Conservation (phyloP, 2,113 vertebrate species). For the Puffinus mauretanicus region DNA sequence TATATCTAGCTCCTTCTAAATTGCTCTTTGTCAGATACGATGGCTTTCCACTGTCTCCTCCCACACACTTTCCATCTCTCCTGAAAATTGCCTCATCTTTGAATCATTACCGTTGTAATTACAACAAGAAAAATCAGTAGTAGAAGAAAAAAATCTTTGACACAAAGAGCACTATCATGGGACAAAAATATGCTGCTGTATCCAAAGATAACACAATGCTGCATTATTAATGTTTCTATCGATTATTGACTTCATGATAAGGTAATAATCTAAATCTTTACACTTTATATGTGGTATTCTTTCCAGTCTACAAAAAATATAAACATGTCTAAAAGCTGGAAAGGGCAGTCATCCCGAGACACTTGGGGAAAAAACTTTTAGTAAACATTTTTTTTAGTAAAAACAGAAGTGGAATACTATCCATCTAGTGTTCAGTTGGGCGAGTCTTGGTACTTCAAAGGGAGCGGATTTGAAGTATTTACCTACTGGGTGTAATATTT, state of each 20-base stretch:
- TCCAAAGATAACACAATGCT: slow-evolving; percentile 28
- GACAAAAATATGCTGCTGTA: slow-evolving; percentile 55
- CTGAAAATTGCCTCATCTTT: slow-evolving; percentile 64
- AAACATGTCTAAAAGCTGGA: background rate
- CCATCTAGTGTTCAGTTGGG: background rate
- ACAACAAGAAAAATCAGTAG: slow-evolving; percentile 49
- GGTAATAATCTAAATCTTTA: background rate
- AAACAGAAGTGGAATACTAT: background rate
- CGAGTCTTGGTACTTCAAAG: background rate
- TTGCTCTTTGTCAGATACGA: slow-evolving; percentile 59
- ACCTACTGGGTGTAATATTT: background rate
- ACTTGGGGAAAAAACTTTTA: background rate
- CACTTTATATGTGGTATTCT: background rate
- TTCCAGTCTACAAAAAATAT: background rate
- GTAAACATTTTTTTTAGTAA: background rate
- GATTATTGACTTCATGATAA: background rate
- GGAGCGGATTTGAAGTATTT: background rate
- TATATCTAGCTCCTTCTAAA: slow-evolving; percentile 36
- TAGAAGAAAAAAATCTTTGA: slow-evolving; percentile 10
- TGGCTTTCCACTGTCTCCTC: slow-evolving; percentile 51
- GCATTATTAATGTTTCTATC: background rate
- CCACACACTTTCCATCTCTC: slow-evolving; percentile 55
- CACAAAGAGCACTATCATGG: slow-evolving; percentile 18
- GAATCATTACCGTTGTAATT: slow-evolving; percentile 60
- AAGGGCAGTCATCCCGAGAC: background rate